Evolutionary conservation across 2,888 invertebrate species (phyloP).

Genomic region (Morpho deidamia): DNA sequence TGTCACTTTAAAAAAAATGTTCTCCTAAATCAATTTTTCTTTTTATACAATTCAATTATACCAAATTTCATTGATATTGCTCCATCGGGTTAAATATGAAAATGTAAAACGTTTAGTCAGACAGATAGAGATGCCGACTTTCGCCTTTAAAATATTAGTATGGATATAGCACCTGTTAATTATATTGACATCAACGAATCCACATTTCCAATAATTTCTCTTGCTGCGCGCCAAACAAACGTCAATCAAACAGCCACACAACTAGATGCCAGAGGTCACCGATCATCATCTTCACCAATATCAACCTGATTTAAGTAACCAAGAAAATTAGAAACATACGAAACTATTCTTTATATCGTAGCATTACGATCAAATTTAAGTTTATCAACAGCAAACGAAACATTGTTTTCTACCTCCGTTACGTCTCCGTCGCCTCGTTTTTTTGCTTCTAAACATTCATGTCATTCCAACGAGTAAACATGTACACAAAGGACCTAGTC

Average conservation of each 20-base stretch:
- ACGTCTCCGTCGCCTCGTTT: conserved; percentile 43
- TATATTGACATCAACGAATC: conserved; percentile 12
- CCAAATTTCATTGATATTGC: too few species aligned
- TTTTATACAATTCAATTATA: too few species aligned
- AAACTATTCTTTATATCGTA: conserved; percentile 32
- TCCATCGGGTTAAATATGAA: too few species aligned
- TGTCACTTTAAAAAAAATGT: too few species aligned
- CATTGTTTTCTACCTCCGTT: conserved; percentile 28
- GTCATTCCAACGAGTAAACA: conserved; percentile 68
- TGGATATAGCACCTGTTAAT: conserved; percentile 1
- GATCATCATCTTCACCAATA: conserved; percentile 53
- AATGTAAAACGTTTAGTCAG: too few species aligned
- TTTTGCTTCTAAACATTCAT: conserved; percentile 65
- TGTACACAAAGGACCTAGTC: conserved; percentile 57
- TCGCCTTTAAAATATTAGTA: too few species aligned
- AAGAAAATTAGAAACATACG: conserved; percentile 23
- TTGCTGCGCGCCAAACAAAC: conserved; percentile 59
- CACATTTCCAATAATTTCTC: conserved; percentile 59
- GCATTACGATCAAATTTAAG: conserved; percentile 29
- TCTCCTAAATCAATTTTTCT: too few species aligned
- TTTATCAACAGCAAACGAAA: conserved; percentile 19
- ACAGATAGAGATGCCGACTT: too few species aligned
- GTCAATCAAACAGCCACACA: conserved; percentile 69
- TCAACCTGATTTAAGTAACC: conserved; percentile 24
- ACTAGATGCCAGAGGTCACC: conserved; percentile 64